phyloP scores from a whole-genome alignment of 2,888 invertebrate species.

The Hydriomena furcata region DNA sequence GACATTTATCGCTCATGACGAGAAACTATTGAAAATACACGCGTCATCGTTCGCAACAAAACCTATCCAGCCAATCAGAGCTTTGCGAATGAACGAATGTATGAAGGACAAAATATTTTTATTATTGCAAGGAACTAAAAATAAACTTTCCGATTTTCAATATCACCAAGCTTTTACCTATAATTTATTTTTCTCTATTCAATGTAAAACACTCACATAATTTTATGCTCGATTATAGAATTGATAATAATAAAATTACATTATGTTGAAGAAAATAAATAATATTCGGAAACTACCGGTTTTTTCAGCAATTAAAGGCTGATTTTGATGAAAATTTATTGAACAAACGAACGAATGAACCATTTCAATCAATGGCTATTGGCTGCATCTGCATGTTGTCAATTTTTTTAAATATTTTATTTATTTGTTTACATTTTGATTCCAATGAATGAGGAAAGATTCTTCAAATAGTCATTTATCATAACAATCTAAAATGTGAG shows the following conservation, averaged over 20 bases:
- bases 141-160: background rate
- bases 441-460: too few relatives aligned
- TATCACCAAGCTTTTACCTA: too few relatives aligned
- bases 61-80: conserved; percentile 24
- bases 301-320: background rate
- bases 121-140: conserved; percentile 8
- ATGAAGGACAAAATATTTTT: background rate
- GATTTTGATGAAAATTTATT: too few relatives aligned
- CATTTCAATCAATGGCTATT: conserved; percentile 36
- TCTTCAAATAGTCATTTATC: too few relatives aligned
- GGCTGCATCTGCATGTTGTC: conserved; percentile 55
- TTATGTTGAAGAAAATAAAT: background rate
- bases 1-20: conserved; percentile 77
- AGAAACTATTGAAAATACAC: conserved; percentile 81
- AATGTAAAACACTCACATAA: too few relatives aligned
- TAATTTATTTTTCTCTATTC: too few relatives aligned
- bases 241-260: background rate
- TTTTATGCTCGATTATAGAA: too few relatives aligned
- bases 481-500: too few relatives aligned
- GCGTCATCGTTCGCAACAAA: conserved; percentile 68
- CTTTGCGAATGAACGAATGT: conserved; percentile 1
- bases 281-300: conserved; percentile 9
- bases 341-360: background rate
- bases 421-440: conserved; percentile 56
- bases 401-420: conserved; percentile 54